Base-by-base conservation (phyloP, 2,888 invertebrate species). In the Lordiphosa andalusiaca region DNA sequence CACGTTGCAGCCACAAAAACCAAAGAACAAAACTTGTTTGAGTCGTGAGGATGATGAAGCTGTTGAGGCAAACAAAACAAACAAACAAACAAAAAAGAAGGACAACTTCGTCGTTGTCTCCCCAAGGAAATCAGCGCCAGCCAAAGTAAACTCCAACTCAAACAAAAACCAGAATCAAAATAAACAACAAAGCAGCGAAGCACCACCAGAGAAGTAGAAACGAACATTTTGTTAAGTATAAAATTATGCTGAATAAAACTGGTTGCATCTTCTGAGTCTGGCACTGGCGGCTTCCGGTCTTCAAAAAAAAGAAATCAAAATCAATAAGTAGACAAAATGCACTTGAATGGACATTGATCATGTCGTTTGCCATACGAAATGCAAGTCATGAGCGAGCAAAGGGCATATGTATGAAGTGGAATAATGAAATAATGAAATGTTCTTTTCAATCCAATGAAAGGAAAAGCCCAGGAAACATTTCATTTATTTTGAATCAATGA, bases 241-340 rank as follows among this genome's bases (percentile, higher is more conserved):
- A 40, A 47, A 25, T 13, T 39, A 38, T 42, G 13, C 12, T 21
- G 36, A 30, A 50, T 23, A 50, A 64, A 74, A 71, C 73, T 70
- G 73, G 73, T 73, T 67, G 54, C 50, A 53, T 61, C 70, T 73
- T 73, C 60, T 39, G 52, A 56, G 54, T 67, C 47, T 71, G 56
- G 76, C 50, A 69, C 47, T 71, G 56, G 76, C 50, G 71, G 84
- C 78, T 80, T 80, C 78, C 78, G 78, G 78, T 84, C 71, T 80
- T 82, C n/a, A n/a, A n/a, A 56, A 67, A 64, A 59, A 56, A 48
- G 59, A 80, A 83, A 83, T 70, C 81, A 72, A 63, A 67, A 63
- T 56, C 36, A 47, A 44, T 16, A 52, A 36, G 49, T 44, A 39
- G 25, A 10, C 19, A 50, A 51, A 37, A 46, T 23, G 50, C 55